These are phyloP conservation scores for Parotocinclus haroldoi DNA, from an alignment of 2,797 vertebrate species.

Conservation along the genomic window DNA sequence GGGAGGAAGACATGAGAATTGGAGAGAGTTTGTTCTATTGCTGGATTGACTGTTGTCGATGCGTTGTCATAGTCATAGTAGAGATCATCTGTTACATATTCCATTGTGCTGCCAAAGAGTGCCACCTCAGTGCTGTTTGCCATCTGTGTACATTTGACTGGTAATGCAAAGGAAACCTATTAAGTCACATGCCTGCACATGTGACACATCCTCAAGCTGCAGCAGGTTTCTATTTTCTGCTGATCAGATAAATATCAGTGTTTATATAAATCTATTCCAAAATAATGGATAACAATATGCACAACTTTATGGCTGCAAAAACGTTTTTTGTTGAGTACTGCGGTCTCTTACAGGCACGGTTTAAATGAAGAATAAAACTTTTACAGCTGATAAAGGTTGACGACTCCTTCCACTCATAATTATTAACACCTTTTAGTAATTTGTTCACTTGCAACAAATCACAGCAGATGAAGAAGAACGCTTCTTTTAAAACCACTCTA, in stretches of 20 bases:
- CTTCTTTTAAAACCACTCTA: neutral
- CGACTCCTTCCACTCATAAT: no score
- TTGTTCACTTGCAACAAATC: neutral
- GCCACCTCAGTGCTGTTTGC: conserved; percentile 31
- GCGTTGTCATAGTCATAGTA: neutral
- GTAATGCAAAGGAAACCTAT: conserved; percentile 27
- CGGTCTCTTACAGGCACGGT: no score
- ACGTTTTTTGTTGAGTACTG: no score
- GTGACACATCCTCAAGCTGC: conserved; percentile 41
- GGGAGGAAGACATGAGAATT: conserved; percentile 59
- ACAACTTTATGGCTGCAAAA: no score
- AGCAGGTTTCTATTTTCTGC: conserved; percentile 13
- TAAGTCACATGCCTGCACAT: conserved; percentile 24
- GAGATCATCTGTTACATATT: neutral
- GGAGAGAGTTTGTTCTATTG: neutral
- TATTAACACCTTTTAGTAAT: no score
- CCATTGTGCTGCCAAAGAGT: conserved; percentile 10
- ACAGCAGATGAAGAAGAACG: neutral
- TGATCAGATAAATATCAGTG: conserved; percentile 5
- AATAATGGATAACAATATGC: no score
- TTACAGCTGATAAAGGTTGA: no score
- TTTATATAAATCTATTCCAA: neutral
- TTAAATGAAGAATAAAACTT: no score
- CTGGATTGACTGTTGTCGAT: accelerated
- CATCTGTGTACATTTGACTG: conserved; percentile 38